A percentile compares a stretch with the other conserved stretches of the same genome.
These are phyloP conservation scores for Alouatta palliata DNA, from an alignment of 2,113 vertebrate genomes.

Conservation along the genomic window DNA sequence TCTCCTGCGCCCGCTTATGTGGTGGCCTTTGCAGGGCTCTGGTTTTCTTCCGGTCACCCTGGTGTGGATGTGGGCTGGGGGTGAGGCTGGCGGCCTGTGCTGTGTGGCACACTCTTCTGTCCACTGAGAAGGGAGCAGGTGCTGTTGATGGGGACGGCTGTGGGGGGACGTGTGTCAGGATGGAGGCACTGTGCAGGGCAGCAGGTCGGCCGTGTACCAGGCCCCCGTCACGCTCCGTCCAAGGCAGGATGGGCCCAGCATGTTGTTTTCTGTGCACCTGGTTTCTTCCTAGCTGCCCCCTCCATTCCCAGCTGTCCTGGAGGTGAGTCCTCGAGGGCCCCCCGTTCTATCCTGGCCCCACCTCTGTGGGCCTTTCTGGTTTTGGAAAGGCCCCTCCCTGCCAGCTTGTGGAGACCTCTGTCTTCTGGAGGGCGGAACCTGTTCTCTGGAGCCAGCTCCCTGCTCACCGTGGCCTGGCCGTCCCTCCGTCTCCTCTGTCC, in stretches of 20 bases:
- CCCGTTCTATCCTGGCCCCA: neutral
- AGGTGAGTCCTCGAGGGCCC: neutral
- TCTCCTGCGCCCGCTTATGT: neutral
- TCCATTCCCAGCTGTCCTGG: no score
- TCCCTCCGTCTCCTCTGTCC: neutral
- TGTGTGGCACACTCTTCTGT: neutral
- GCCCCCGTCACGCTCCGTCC: accelerated
- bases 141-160: neutral
- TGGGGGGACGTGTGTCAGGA: neutral
- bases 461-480: no score
- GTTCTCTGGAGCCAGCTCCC: neutral
- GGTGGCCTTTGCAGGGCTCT: neutral
- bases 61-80: neutral
- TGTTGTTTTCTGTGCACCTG: neutral
- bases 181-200: neutral
- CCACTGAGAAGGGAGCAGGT: neutral
- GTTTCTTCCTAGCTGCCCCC: no score
- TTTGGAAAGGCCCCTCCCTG: neutral
- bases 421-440: neutral
- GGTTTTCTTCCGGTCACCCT: neutral
- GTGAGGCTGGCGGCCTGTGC: neutral
- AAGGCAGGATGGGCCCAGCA: neutral
- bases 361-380: neutral
- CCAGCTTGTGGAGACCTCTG: neutral
- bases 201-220: neutral